Base-by-base conservation (phyloP, 2,113 vertebrate genomes). In the Halichoerus grypus region DNA sequence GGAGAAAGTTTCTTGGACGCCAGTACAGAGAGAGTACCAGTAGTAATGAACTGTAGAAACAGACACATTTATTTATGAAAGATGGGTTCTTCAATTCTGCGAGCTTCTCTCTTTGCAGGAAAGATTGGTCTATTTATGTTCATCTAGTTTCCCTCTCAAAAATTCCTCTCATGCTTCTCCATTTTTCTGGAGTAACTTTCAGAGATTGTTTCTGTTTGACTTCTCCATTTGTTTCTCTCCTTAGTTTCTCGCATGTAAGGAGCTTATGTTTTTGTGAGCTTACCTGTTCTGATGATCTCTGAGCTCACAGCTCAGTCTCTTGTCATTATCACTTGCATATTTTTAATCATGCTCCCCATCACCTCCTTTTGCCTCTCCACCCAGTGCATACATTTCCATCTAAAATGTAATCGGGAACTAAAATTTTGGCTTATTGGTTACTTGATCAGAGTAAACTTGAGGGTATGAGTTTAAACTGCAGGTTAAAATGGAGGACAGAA, bases 41-140 rank as follows among this genome's bases (percentile, higher is more conserved):
- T 94, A 36, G 57, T 7, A 69, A 89, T 92, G 95, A 96, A 96
- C 97, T 97, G 67, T 82, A 63, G 83, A 94, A 86, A 88, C 0
- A 88, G 57, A 94, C 8, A 76, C 18, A 94, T 22, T 28, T 69
- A 74, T 24, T 55, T 42, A 33, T 91, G 57, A 94, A 65, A 39
- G 4, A 5, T 53, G 26, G 14, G 7, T 53, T 63, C 19, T 63
- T 74, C 36, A 24, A 18, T 16, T 16, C 21, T 69, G 39, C 28
- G 26, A 83, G 28, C 28, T 63, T 33, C 26, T 59, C 33, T 28
- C 39, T 65, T 61, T 67, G 12, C 42, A n/a, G 12, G n/a, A 72
- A 85, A 88, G 9, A 14, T 13, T 69, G 14, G 1, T 76, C 11
- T 76, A 8, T 53, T 55, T 91, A 13, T 2, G 16, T 24, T 49